Conservation (phyloP, 2,797 vertebrate genomes). For the Cirrhinus mrigala region DNA sequence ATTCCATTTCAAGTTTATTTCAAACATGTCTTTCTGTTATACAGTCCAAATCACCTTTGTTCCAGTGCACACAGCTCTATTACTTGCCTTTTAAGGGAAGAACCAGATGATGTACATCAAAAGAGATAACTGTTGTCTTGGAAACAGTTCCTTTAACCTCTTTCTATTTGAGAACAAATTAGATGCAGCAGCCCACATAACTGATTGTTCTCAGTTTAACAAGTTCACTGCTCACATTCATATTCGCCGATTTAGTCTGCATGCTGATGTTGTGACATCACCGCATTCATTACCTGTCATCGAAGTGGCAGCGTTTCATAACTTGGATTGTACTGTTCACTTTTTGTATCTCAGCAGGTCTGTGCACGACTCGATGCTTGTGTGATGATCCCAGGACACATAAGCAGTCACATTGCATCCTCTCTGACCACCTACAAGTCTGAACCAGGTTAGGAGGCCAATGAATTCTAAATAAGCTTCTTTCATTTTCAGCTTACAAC, state of each 20-base stretch:
- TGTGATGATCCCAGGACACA: constrained; percentile 44
- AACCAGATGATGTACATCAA: constrained; percentile 44
- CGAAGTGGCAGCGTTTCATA: background rate
- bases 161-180: constrained; percentile 51
- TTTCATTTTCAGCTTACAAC: background rate
- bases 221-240: constrained; percentile 24
- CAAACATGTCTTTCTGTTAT: constrained; percentile 13
- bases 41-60: constrained; percentile 31
- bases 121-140: constrained; percentile 53
- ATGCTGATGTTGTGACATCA: constrained; percentile 10
- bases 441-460: constrained; percentile 74
- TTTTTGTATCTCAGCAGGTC: constrained; percentile 20
- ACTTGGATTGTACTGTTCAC: constrained; percentile 10
- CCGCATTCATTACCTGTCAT: constrained; percentile 18
- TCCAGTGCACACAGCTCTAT: constrained; percentile 11
- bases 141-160: constrained; percentile 51
- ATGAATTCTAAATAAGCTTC: background rate
- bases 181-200: constrained; percentile 47
- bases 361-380: constrained; percentile 39
- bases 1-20: constrained; percentile 14
- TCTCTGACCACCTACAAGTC: constrained; percentile 76
- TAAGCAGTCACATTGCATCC: constrained; percentile 51
- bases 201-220: constrained; percentile 33
- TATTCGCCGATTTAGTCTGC: constrained; percentile 29
- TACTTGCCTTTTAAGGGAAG: constrained; percentile 42